Conservation (phyloP, 2,888 invertebrate species). For the Cosmia trapezina region DNA sequence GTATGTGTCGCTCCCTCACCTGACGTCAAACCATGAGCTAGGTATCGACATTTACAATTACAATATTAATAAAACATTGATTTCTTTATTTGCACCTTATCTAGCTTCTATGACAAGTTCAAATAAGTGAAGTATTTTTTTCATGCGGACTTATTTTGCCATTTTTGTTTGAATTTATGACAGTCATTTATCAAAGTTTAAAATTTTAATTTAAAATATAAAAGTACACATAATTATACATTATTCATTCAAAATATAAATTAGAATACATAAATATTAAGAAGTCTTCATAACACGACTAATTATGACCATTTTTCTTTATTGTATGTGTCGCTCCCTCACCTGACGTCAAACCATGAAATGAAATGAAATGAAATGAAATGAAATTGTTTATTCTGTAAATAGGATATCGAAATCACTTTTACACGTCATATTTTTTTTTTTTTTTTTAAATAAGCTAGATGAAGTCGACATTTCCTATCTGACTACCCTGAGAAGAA, state of each 20-base stretch:
- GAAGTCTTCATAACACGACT: background rate
- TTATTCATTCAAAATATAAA: background rate
- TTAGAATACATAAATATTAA: conserved; percentile 12
- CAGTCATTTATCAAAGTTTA: background rate
- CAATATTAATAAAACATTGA: too few species aligned
- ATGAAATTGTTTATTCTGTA: too few species aligned
- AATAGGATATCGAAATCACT: too few species aligned
- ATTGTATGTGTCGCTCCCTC: too few species aligned
- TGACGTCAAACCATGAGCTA: background rate
- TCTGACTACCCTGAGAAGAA: too few species aligned
- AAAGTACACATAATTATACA: background rate
- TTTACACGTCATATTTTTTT: too few species aligned
- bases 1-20: background rate
- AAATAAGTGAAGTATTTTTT: background rate
- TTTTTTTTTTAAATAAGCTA: too few species aligned
- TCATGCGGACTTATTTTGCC: background rate
- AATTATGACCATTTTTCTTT: background rate
- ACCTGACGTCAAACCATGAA: background rate
- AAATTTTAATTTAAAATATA: too few species aligned
- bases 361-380: too few species aligned
- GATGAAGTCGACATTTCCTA: too few species aligned
- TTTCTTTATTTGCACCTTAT: background rate
- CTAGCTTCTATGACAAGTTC: background rate
- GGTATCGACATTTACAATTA: too few species aligned
- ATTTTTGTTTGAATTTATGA: conserved; percentile 9